Conservation (phyloP, 2,888 invertebrate genomes). For the Archips xylosteana region DNA sequence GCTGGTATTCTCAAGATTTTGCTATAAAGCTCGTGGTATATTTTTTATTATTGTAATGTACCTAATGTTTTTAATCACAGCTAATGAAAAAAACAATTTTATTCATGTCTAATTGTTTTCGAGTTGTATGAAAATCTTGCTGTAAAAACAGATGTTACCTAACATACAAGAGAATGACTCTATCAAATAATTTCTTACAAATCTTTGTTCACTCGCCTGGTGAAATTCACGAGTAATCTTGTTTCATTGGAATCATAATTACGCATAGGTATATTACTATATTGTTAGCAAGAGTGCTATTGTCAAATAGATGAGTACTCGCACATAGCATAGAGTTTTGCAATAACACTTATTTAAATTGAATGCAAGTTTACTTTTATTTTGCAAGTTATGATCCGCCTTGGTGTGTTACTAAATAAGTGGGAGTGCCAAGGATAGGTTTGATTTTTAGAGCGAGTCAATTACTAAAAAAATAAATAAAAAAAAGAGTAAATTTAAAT, state of each 20-base stretch:
- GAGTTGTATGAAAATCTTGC: no score
- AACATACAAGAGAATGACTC: no score
- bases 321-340: background rate
- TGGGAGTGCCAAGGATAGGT: background rate
- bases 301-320: background rate
- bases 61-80: no score
- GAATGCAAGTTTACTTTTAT: conserved; percentile 15
- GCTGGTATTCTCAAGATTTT: no score
- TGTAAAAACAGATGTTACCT: no score
- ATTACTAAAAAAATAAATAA: no score
- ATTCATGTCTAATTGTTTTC: no score
- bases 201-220: background rate
- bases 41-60: no score
- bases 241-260: conserved; percentile 1
- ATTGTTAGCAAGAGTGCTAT: background rate
- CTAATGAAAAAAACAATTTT: no score
- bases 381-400: background rate
- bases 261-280: background rate
- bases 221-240: background rate
- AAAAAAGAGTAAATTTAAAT: no score
- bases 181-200: no score
- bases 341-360: background rate
- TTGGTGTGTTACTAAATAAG: conserved; percentile 22
- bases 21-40: no score
- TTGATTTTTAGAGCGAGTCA: conserved; percentile 22